Conservation (phyloP, 2,888 invertebrate species). For the Helobdella robusta region DNA sequence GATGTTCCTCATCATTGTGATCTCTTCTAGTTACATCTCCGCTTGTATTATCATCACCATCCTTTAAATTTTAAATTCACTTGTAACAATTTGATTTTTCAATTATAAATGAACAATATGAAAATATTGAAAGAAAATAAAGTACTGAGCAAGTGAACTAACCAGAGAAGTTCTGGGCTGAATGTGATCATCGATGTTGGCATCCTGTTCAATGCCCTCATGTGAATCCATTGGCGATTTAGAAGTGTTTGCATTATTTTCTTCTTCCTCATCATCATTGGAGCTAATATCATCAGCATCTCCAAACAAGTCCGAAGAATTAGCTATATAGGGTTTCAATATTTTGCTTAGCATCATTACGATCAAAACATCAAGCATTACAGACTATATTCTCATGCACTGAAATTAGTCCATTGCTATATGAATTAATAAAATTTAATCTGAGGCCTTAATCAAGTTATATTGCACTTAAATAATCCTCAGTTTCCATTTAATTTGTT, state of each 20-base stretch:
- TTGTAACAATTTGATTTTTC: no score
- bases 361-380: not conserved
- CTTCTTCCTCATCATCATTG: conserved; percentile 57
- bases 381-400: no score
- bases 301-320: conserved; percentile 77
- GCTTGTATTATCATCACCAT: conserved; percentile 12
- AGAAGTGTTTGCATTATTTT: conserved; percentile 28
- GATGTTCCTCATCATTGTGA: not conserved
- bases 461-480: no score
- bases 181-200: not conserved
- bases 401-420: no score
- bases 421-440: no score
- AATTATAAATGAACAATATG: not conserved
- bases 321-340: conserved; percentile 52
- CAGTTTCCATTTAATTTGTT: no score
- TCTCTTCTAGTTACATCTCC: not conserved
- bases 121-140: no score
- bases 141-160: not conserved
- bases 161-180: not conserved
- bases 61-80: no score
- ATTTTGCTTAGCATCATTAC: not conserved
- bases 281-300: conserved; percentile 83
- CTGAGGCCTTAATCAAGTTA: no score
- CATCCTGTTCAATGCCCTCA: no score
- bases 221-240: no score